Percentiles rank a stretch among this genome's conserved stretches.
phyloP scores from a whole-genome alignment of 2,113 vertebrate genomes.

The Platichthys flesus region DNA sequence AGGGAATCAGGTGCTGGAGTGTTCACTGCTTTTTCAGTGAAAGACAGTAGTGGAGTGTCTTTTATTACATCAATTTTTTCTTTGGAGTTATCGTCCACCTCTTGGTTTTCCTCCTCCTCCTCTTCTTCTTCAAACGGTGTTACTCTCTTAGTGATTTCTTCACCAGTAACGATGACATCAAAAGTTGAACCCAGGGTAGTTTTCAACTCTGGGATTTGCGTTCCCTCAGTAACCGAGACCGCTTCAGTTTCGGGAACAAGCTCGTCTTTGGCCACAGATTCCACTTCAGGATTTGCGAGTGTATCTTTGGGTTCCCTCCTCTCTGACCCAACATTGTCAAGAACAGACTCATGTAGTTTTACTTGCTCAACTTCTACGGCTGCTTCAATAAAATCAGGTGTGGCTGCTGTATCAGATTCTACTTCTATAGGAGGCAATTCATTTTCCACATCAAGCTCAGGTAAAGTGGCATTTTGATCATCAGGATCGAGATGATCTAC shows the following conservation, averaged over 20 bases:
- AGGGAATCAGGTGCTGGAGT: conserved; percentile 26
- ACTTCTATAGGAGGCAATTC: conserved; percentile 12
- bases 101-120: conserved; percentile 72
- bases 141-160: conserved; percentile 86
- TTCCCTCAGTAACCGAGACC: conserved; percentile 77
- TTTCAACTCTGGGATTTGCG: conserved; percentile 82
- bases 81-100: conserved; percentile 57
- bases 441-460: conserved; percentile 15
- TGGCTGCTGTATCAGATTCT: conserved; percentile 27
- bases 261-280: conserved; percentile 61
- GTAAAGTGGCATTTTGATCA: conserved; percentile 60
- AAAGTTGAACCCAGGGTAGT: conserved; percentile 88
- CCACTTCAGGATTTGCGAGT: conserved; percentile 63
- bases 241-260: conserved; percentile 60
- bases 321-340: conserved; percentile 75
- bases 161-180: conserved; percentile 87
- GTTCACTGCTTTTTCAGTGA: conserved; percentile 41
- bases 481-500: conserved; percentile 44
- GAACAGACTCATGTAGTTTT: conserved; percentile 62
- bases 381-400: conserved; percentile 22
- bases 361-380: conserved; percentile 37
- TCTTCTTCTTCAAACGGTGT: conserved; percentile 76
- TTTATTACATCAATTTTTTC: conserved; percentile 48
- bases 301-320: conserved; percentile 81
- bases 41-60: conserved; percentile 81